Evolutionary conservation across 2,888 invertebrate species (phyloP), one percentile per base, ranked within the genome.

Genomic region (Drosophila niveifrons): DNA sequence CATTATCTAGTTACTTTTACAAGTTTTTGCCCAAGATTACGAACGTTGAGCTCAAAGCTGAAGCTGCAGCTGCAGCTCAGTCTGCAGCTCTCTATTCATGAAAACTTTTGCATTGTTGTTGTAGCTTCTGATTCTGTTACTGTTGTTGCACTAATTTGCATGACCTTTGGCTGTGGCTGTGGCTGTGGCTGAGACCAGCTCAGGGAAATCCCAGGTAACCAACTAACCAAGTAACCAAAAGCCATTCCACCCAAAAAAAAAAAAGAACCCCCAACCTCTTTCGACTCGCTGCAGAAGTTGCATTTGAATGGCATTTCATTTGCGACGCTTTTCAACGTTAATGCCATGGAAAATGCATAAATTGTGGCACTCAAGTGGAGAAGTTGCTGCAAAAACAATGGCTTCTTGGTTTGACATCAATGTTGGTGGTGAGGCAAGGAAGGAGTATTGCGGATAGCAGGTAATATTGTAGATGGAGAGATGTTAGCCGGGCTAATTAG

Each of bases 341-440:
- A 85, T 86, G 72, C 83, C 73, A 83, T 80, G 82, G 86, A 83
- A 83, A 82, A 85, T 83, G 82, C 82, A 83, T 83, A 85, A 85
- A 83, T 82, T 83, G 80, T 72, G 74, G 82, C 69, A 75, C 67
- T 72, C 81, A 81, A 81, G 72, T 72, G 64, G 65, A 68, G 68
- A 82, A 73, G 62, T 71, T 72, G 70, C 68, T 55, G 67, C n/a
- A 70, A 82, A 75, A 77, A 82, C 84, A 82, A 79, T 74, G 79
- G 66, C 46, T 59, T 43, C 58, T 41, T 46, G 41, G 15, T 3
- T 3, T n/a, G 8, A 46, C 8, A 29, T 55, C 31, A 8, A 17
- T 7, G 29, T 11, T 10, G n/a, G n/a, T n/a, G n/a, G n/a, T n/a
- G 10, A 1, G 2, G 15, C 1, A 11, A 13, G 17, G 1, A 4